Evolutionary conservation across 2,888 invertebrate genomes (phyloP).

Genomic region (Gandaritis pyraliata): DNA sequence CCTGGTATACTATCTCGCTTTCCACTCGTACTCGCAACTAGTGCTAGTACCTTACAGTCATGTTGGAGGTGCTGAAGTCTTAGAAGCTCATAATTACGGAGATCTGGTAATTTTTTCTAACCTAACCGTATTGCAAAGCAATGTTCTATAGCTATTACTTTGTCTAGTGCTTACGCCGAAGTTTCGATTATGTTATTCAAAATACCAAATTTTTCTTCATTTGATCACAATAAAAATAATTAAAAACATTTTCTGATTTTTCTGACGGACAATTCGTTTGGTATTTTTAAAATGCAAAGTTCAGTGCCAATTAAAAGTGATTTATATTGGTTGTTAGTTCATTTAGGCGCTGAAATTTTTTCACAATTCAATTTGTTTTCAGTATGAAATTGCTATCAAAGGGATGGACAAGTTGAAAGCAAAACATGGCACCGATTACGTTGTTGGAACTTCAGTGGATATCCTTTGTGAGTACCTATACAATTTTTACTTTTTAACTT

Average conservation of each 20-base stretch:
- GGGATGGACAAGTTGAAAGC: constrained; percentile 60
- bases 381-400: constrained; percentile 70
- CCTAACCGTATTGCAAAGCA: background rate
- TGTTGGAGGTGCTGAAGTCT: constrained; percentile 46
- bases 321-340: background rate
- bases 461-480: constrained; percentile 71
- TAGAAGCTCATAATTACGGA: constrained; percentile 63
- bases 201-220: too few species aligned
- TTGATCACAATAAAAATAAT: too few species aligned
- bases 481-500: background rate
- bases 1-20: constrained; percentile 77
- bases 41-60: constrained; percentile 80
- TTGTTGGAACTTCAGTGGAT: constrained; percentile 69
- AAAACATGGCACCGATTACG: constrained; percentile 61
- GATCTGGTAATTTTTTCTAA: constrained; percentile 62
- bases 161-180: too few species aligned
- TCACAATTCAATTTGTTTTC: constrained; percentile 41
- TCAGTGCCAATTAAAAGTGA: constrained; percentile 18
- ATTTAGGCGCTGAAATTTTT: constrained; percentile 4
- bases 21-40: constrained; percentile 85
- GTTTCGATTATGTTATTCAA: too few species aligned
- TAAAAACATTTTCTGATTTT: too few species aligned
- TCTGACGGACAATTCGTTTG: too few species aligned
- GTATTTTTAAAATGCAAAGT: background rate
- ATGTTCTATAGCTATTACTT: too few species aligned